Evolutionary conservation across 2,113 vertebrate genomes (phyloP).

Genomic region (Telmatochromis sp.): DNA sequence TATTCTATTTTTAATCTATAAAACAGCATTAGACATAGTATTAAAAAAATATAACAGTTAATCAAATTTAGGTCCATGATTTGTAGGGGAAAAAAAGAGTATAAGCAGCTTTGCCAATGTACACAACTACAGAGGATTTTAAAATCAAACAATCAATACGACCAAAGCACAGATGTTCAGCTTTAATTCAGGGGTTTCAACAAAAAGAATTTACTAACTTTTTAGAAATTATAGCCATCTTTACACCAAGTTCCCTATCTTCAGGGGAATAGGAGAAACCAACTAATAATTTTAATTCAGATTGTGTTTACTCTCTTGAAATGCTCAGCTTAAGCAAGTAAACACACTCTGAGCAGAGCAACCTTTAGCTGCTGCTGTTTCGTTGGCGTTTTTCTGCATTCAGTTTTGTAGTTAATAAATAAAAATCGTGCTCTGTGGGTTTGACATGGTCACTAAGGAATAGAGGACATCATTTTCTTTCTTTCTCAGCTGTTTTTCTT

Average conservation of each 20-base stretch:
- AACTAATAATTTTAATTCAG: not conserved
- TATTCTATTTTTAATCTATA: not conserved
- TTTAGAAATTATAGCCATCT: not conserved
- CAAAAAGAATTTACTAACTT: not conserved
- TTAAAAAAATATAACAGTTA: not conserved
- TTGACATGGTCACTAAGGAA: not conserved
- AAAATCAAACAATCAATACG: not conserved
- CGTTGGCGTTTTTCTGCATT: not conserved
- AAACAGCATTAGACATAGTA: not conserved
- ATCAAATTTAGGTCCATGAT: not conserved
- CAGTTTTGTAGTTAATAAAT: not conserved
- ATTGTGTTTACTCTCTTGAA: not conserved
- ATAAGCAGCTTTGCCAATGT: not conserved
- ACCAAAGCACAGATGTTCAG: not conserved
- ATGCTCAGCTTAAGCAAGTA: not conserved
- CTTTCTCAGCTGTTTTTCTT: too few relatives aligned
- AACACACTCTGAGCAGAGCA: not conserved
- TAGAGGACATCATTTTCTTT: not conserved
- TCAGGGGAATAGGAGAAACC: not conserved
- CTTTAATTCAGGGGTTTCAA: not conserved
- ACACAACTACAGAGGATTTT: not conserved
- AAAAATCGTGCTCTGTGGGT: not conserved
- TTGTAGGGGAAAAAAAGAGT: accelerated
- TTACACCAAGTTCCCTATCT: not conserved
- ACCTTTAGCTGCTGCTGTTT: not conserved